Evolutionary conservation across 2,888 invertebrate species (phyloP).

Genomic region (Athripsodes cinereus): DNA sequence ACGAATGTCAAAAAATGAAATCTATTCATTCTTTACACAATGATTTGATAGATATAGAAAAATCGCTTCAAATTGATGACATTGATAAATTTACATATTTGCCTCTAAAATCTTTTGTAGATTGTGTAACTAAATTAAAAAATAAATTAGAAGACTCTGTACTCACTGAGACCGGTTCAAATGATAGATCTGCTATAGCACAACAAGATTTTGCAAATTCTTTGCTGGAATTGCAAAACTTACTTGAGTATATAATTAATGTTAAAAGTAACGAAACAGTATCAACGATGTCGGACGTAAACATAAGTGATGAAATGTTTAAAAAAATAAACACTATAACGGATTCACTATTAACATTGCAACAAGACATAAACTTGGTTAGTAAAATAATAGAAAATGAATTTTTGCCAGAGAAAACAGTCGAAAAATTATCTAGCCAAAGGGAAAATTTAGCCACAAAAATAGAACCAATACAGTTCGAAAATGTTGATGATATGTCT

Average conservation of each 20-base stretch:
- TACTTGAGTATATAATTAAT: conserved; percentile 28
- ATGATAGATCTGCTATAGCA: not conserved
- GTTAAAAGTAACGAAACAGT: conserved; percentile 29
- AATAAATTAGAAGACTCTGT: conserved; percentile 5
- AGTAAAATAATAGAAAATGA: not conserved
- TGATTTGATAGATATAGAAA: conserved; percentile 37
- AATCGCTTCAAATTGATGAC: conserved; percentile 38
- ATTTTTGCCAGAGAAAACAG: not conserved
- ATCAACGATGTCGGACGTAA: conserved; percentile 3
- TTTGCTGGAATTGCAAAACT: conserved; percentile 29
- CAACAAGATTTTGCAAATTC: not conserved
- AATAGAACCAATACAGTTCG: conserved; percentile 13
- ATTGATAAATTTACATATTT: conserved; percentile 32
- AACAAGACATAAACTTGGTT: conserved; percentile 15
- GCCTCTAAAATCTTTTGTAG: conserved; percentile 37
- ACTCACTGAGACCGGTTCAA: not conserved
- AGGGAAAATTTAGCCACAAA: conserved; percentile 13
- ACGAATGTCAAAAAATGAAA: not conserved
- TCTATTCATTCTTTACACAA: conserved; percentile 33
- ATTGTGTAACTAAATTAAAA: conserved; percentile 25
- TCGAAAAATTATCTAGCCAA: conserved; percentile 8
- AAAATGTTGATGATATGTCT: conserved; percentile 19
- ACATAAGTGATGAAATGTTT: conserved; percentile 10
- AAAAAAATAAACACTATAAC: conserved; percentile 15
- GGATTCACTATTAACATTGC: conserved; percentile 17